Conservation (phyloP, 2,888 invertebrate genomes). For the Leptarthrus brevirostris region DNA sequence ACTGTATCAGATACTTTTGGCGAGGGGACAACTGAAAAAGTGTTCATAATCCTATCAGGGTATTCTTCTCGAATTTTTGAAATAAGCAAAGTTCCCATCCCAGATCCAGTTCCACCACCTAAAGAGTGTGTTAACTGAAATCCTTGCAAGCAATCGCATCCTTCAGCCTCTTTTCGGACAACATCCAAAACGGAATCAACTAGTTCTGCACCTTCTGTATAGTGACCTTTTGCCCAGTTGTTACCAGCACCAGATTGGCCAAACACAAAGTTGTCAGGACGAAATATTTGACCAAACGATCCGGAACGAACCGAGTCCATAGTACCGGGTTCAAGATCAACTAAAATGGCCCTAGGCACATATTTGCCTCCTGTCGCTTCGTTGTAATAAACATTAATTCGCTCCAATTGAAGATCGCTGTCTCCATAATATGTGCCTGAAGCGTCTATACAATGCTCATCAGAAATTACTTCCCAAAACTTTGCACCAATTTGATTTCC, state of each 20-base stretch:
- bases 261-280: conserved; percentile 96
- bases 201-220: conserved; percentile 91
- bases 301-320: conserved; percentile 97
- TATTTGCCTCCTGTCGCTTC: conserved; percentile 94
- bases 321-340: conserved; percentile 96
- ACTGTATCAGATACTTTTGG: conserved; percentile 78
- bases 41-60: conserved; percentile 88
- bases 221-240: conserved; percentile 92
- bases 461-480: conserved; percentile 97
- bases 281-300: conserved; percentile 92
- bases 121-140: conserved; percentile 86
- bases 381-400: conserved; percentile 96
- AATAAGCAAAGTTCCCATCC: conserved; percentile 87
- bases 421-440: conserved; percentile 92
- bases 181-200: conserved; percentile 88
- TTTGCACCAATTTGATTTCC: conserved; percentile 97
- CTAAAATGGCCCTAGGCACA: conserved; percentile 92
- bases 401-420: conserved; percentile 90
- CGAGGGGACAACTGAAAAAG: conserved; percentile 85
- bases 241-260: conserved; percentile 88
- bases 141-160: conserved; percentile 91
- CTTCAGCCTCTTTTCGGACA: conserved; percentile 87
- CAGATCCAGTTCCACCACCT: conserved; percentile 90
- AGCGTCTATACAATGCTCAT: conserved; percentile 94
- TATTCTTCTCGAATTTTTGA: conserved; percentile 91